Conservation (phyloP, 92 coral and sea anemone species). For the Phenganax stokvisi region DNA sequence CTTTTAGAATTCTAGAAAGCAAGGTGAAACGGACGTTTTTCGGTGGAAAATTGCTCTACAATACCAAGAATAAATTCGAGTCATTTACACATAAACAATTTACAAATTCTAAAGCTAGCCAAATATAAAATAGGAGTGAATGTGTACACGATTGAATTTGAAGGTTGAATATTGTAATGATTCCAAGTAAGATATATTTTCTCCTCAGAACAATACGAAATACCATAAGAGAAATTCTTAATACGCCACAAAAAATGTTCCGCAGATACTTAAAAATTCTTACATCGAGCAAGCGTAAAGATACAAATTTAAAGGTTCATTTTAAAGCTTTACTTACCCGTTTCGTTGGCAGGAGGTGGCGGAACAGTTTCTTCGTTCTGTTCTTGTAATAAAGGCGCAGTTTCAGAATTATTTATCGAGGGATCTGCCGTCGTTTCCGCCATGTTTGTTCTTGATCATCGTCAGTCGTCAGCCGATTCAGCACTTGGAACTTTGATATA, state of each 20-base stretch:
- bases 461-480: too few relatives aligned
- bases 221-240: too few relatives aligned
- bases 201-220: too few relatives aligned
- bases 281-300: neutral
- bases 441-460: neutral
- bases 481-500: neutral
- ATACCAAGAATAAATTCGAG: neutral
- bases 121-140: too few relatives aligned
- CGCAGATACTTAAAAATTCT: neutral
- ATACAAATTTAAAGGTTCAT: neutral
- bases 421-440: constrained; percentile 10
- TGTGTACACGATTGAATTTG: too few relatives aligned
- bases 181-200: too few relatives aligned
- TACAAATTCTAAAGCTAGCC: too few relatives aligned
- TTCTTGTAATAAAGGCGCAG: constrained; percentile 77
- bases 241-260: too few relatives aligned
- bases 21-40: neutral
- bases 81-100: too few relatives aligned
- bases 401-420: constrained; percentile 61
- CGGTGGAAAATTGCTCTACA: neutral
- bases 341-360: constrained; percentile 61
- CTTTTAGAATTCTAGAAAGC: too few relatives aligned
- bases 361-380: constrained; percentile 51
- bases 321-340: constrained; percentile 4
- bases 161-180: too few relatives aligned